These are phyloP conservation scores for Caenorhabditis doughertyi DNA, from an alignment of 2,888 invertebrate genomes.

Conservation along the genomic window DNA sequence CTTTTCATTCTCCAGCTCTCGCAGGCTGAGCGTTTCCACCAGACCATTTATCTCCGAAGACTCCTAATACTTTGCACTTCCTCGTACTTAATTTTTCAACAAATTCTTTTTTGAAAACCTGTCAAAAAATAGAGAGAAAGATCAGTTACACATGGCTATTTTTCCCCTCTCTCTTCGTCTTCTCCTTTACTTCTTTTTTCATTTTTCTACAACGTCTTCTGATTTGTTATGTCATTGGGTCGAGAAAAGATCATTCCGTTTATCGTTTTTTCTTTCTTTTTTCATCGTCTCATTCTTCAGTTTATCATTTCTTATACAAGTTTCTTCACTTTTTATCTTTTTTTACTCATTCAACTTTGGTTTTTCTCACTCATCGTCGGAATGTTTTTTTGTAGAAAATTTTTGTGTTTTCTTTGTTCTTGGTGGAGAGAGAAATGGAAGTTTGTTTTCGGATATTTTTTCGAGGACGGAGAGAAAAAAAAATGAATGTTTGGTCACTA, in stretches of 20 bases:
- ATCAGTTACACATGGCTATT: constrained; percentile 5
- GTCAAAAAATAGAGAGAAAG: background rate
- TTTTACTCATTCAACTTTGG: constrained; percentile 32
- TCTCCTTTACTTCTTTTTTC: background rate
- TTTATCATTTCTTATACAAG: constrained; percentile 42
- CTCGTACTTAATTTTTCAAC: background rate
- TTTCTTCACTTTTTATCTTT: background rate
- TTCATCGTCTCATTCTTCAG: constrained; percentile 23
- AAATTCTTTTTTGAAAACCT: background rate
- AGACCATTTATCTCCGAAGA: background rate
- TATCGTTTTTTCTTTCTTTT: constrained; percentile 9
- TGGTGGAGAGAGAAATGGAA: too few relatives aligned
- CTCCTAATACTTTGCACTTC: background rate
- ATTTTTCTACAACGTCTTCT: background rate
- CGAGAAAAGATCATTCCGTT: constrained; percentile 31
- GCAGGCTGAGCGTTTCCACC: too few relatives aligned
- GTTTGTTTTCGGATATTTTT: too few relatives aligned
- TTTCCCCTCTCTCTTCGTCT: background rate
- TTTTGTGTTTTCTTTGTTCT: too few relatives aligned
- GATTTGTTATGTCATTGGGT: constrained; percentile 33
- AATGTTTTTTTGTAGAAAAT: background rate
- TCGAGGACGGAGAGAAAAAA: too few relatives aligned
- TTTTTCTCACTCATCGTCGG: constrained; percentile 18
- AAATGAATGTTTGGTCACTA: too few relatives aligned
- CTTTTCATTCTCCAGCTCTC: too few relatives aligned